Evolutionary conservation across 2,888 invertebrate genomes (phyloP).

Genomic region (Piscicola geometra): DNA sequence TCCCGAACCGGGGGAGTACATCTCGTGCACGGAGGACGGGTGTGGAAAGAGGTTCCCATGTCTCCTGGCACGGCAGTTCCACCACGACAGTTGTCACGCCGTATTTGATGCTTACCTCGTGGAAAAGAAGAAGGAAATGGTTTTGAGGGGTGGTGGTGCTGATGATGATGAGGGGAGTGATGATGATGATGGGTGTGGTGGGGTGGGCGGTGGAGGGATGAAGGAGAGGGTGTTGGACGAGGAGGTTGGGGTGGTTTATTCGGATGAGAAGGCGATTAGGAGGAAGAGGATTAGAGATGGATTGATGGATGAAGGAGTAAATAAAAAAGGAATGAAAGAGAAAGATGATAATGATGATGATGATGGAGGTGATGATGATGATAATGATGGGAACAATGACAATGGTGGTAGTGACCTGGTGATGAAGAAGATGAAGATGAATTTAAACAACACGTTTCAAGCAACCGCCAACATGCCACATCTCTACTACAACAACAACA

Average conservation of each 20-base stretch:
- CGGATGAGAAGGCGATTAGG: too few species aligned
- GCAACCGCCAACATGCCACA: too few species aligned
- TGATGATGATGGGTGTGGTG: not conserved
- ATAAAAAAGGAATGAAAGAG: too few species aligned
- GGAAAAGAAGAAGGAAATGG: not conserved
- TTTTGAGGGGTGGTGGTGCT: not conserved
- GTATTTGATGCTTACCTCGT: not conserved
- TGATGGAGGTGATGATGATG: too few species aligned
- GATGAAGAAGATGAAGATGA: constrained; percentile 4
- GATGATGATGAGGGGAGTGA: not conserved
- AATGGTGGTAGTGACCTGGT: not conserved
- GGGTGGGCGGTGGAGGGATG: too few species aligned
- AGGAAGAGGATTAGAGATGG: too few species aligned
- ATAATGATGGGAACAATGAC: too few species aligned
- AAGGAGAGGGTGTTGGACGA: too few species aligned
- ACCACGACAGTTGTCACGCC: constrained; percentile 5
- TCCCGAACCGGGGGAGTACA: not conserved
- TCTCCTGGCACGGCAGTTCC: constrained; percentile 6
- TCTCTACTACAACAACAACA: too few species aligned
- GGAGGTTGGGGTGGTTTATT: too few species aligned
- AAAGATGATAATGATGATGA: too few species aligned
- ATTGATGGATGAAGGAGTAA: too few species aligned
- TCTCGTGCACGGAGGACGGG: not conserved
- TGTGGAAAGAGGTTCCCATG: constrained; percentile 11
- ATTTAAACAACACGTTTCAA: not conserved